phyloP scores from a whole-genome alignment of 2,888 invertebrate species.

The Linyphia triangularis region DNA sequence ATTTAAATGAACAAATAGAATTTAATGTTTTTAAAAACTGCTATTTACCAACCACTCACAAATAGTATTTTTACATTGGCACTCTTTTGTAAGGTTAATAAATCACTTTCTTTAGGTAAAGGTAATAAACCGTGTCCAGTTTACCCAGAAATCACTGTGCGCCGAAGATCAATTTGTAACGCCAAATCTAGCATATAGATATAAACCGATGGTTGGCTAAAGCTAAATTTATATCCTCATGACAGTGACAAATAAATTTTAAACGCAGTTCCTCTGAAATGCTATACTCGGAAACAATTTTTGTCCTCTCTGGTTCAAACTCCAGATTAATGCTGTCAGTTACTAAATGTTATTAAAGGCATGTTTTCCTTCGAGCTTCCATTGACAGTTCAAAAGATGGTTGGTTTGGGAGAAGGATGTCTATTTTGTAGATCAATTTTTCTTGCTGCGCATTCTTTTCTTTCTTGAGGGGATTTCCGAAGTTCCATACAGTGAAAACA shows the following conservation, averaged over 20 bases:
- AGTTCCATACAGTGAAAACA: no score
- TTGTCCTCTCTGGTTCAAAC: slow-evolving; percentile 24
- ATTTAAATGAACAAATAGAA: no score
- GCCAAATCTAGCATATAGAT: slow-evolving; percentile 29
- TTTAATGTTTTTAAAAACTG: no score
- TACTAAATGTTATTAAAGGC: slow-evolving; percentile 56
- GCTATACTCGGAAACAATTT: slow-evolving; percentile 48
- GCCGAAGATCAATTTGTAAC: slow-evolving; percentile 21
- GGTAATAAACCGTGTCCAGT: not conserved
- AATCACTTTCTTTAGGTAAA: not conserved
- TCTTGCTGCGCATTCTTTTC: not conserved
- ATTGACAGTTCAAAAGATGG: slow-evolving; percentile 28
- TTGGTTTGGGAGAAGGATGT: not conserved
- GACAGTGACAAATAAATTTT: slow-evolving; percentile 61
- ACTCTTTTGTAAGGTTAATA: no score
- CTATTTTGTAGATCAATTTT: not conserved
- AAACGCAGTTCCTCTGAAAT: slow-evolving; percentile 13
- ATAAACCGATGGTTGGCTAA: slow-evolving; percentile 22
- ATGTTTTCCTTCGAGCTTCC: slow-evolving; percentile 39
- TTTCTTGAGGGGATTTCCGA: no score
- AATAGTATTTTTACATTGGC: no score
- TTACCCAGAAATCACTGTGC: not conserved
- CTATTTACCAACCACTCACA: no score
- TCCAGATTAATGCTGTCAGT: slow-evolving; percentile 57
- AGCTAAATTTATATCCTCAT: slow-evolving; percentile 48